phyloP scores from a whole-genome alignment of 2,113 vertebrate genomes.

The Corvus cornix region DNA sequence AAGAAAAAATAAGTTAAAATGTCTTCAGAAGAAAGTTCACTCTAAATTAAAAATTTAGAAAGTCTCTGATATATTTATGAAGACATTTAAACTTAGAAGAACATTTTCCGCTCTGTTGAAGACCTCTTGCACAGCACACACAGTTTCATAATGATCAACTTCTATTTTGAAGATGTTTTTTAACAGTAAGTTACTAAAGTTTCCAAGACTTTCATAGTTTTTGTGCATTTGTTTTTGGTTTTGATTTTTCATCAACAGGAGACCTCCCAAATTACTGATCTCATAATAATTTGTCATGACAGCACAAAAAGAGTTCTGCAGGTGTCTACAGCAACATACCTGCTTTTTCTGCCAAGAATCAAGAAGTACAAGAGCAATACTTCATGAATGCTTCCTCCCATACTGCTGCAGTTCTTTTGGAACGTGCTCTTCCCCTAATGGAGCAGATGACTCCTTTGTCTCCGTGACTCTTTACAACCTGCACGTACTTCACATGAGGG shows the following conservation, averaged over 20 bases:
- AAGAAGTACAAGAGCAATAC: background rate
- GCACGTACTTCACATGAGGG: background rate
- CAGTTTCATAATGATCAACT: background rate
- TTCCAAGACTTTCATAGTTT: background rate
- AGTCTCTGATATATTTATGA: background rate
- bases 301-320: background rate
- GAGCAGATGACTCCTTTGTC: background rate
- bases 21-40: background rate
- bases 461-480: background rate
- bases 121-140: background rate
- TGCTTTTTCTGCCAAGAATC: background rate
- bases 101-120: background rate
- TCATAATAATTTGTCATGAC: background rate
- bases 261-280: background rate
- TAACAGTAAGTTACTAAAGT: background rate
- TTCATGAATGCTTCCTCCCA: background rate
- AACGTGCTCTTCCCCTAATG: background rate
- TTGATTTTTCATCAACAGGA: background rate
- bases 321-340: background rate
- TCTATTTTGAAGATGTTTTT: background rate
- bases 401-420: background rate
- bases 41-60: background rate
- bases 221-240: background rate
- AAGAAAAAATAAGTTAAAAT: background rate
- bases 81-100: background rate